A percentile compares a stretch with the other conserved stretches of the same genome.
Conservation (phyloP, 2,113 vertebrate species). For the Desmodus rotundus region DNA sequence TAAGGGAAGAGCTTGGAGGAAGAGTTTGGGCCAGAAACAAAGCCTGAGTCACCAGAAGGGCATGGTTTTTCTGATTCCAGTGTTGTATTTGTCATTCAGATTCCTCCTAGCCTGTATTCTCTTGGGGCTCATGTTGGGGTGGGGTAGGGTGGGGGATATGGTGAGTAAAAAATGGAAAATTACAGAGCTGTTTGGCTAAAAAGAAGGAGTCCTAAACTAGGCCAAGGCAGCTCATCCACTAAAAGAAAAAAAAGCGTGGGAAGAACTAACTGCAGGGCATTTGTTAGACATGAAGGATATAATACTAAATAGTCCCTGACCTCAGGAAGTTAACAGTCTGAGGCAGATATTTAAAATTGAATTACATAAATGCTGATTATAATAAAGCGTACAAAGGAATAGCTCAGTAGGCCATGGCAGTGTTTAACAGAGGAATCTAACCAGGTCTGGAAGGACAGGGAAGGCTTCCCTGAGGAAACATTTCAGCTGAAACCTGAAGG, state of each 20-base stretch:
- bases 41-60: neutral
- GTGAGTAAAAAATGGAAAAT: constrained; percentile 8
- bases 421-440: neutral
- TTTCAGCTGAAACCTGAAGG: neutral
- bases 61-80: neutral
- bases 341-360: neutral
- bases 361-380: neutral
- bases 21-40: neutral
- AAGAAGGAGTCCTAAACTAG: neutral
- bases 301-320: neutral
- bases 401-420: neutral
- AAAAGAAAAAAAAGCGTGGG: neutral
- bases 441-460: neutral
- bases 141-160: neutral
- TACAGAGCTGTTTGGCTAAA: neutral
- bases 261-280: neutral
- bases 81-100: constrained; percentile 12
- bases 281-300: neutral
- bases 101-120: neutral
- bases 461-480: neutral
- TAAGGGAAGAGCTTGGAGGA: neutral
- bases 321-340: neutral
- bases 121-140: neutral
- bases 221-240: neutral
- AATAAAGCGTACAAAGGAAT: neutral